Evolutionary conservation across 2,888 invertebrate species (phyloP).

Genomic region (Hydropsyche betteni): DNA sequence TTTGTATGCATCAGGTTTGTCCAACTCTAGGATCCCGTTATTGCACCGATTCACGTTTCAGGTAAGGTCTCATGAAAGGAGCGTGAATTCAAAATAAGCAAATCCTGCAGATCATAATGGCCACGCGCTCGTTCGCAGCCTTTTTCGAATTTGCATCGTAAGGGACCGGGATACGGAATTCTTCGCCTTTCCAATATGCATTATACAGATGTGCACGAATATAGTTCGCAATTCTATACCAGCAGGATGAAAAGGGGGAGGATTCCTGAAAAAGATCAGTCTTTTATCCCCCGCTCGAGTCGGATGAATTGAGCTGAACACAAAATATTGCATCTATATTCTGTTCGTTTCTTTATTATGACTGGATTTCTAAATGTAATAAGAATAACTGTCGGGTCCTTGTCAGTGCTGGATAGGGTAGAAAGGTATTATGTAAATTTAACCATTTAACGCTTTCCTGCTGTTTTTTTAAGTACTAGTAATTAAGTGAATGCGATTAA

Average conservation of each 20-base stretch:
- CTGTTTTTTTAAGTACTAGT: too few relatives aligned
- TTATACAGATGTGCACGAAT: background rate
- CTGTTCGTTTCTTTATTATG: too few relatives aligned
- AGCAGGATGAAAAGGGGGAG: background rate
- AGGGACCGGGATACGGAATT: slow-evolving; percentile 10
- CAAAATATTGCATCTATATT: too few relatives aligned
- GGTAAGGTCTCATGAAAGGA: background rate
- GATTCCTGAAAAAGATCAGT: background rate
- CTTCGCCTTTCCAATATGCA: slow-evolving; percentile 2
- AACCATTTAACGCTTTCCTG: too few relatives aligned
- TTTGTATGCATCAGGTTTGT: too few relatives aligned
- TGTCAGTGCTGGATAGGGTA: too few relatives aligned
- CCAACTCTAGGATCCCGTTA: background rate
- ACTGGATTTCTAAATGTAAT: too few relatives aligned
- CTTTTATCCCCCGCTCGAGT: too few relatives aligned
- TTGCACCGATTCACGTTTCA: slow-evolving; percentile 7
- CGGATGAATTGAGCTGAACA: too few relatives aligned
- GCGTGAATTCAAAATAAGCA: slow-evolving; percentile 13
- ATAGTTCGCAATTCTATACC: slow-evolving; percentile 6
- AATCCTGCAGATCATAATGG: slow-evolving; percentile 25
- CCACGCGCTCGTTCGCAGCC: slow-evolving; percentile 12
- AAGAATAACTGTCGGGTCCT: too few relatives aligned
- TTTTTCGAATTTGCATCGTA: slow-evolving; percentile 16
- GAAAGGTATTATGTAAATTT: too few relatives aligned
- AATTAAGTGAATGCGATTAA: too few relatives aligned